phyloP scores from a whole-genome alignment of 2,797 vertebrate genomes.

The Ceryle rudis region DNA sequence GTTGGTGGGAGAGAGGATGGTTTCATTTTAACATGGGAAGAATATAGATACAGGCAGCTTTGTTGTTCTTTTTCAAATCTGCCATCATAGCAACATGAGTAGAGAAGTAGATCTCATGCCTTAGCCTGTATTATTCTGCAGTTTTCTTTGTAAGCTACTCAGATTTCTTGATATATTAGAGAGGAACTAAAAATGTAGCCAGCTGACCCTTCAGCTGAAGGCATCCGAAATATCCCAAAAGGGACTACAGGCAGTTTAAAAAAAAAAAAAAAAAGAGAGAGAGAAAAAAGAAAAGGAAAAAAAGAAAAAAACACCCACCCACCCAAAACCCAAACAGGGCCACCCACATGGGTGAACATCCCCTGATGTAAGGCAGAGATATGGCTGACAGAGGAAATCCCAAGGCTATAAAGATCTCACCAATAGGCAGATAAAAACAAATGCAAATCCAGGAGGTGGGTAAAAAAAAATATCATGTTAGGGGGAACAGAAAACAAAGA shows the following conservation, averaged over 20 bases:
- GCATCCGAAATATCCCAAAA: not conserved
- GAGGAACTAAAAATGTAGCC: not conserved
- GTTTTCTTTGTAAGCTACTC: not conserved
- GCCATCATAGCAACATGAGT: not conserved
- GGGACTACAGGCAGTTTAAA: not conserved
- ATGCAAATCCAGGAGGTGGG: not conserved
- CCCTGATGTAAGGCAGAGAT: not conserved
- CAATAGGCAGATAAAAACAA: not conserved
- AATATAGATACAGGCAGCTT: not conserved
- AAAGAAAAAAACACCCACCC: accelerated
- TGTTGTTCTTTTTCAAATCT: not conserved
- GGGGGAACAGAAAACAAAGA: not conserved
- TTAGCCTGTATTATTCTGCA: not conserved
- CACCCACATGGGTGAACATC: not conserved
- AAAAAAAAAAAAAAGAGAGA: not conserved
- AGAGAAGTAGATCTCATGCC: not conserved
- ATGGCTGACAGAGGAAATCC: not conserved
- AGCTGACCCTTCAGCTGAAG: not conserved
- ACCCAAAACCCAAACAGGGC: not conserved
- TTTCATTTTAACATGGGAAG: not conserved
- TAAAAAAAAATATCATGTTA: not conserved
- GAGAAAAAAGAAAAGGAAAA: no score
- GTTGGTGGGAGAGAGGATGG: not conserved
- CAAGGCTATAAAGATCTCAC: not conserved
- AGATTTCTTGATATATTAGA: not conserved